These are phyloP conservation scores for Agrilus cyanescens DNA, from an alignment of 2,888 invertebrate genomes.

Conservation along the genomic window DNA sequence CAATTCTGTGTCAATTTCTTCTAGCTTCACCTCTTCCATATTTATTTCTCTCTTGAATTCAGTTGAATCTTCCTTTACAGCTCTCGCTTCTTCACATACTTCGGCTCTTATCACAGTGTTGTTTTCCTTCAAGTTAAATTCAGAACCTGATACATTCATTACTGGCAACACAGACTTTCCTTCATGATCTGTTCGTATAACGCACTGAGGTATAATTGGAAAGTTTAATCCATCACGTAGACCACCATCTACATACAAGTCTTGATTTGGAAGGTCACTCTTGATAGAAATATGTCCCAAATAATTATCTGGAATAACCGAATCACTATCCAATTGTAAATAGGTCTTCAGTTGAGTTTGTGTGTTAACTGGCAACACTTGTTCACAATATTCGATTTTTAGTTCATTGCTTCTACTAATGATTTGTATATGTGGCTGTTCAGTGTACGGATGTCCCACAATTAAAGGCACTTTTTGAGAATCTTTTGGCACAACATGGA, in stretches of 20 bases:
- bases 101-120: slow-evolving; percentile 2
- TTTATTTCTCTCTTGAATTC: background rate
- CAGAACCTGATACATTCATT: slow-evolving; percentile 4
- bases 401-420: slow-evolving; percentile 11
- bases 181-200: slow-evolving; percentile 10
- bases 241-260: slow-evolving; percentile 13
- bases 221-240: slow-evolving; percentile 7
- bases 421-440: slow-evolving; percentile 14
- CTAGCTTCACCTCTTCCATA: slow-evolving; percentile 1
- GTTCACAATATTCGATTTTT: slow-evolving; percentile 7
- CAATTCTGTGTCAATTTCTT: slow-evolving; percentile 6
- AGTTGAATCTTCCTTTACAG: background rate
- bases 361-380: slow-evolving; percentile 5
- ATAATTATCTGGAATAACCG: slow-evolving; percentile 12
- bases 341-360: slow-evolving; percentile 5
- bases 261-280: slow-evolving; percentile 2
- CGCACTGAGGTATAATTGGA: slow-evolving; percentile 11
- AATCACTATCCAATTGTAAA: slow-evolving; percentile 1
- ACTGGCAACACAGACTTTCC: slow-evolving; percentile 11
- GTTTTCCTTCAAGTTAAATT: slow-evolving; percentile 4
- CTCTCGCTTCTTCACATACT: background rate
- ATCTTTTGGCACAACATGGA: slow-evolving; percentile 15
- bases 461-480: slow-evolving; percentile 15
- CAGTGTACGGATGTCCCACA: slow-evolving; percentile 18
- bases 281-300: slow-evolving; percentile 9